Base-by-base conservation (phyloP, 92 coral and sea anemone species). In the Epizoanthus scotinus region DNA sequence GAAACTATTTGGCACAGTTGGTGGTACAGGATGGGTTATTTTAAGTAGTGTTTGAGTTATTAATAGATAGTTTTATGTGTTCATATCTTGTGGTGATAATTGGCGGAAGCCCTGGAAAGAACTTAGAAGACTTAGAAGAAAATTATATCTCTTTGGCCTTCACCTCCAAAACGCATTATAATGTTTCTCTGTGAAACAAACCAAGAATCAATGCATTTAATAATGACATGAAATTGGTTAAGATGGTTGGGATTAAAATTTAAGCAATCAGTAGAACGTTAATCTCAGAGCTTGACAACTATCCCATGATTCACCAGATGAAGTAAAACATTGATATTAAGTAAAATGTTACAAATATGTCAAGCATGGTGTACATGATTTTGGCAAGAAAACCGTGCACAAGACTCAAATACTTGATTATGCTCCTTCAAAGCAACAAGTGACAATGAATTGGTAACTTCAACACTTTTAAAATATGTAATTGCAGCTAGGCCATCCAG, bases 331-430 rank as follows among this genome's bases (percentile, higher is more conserved):
- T 47, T 47, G 12, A 47, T 47, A 12, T 47, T 47, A 14, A 47
- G 52, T 10, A 14, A 47, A 34, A 1, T 34, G 40, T 47, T 47
- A 47, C 2, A 47, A 47, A 3, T 34, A 47, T 47, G 17, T 63
- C 21, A 21, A 27, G 78, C 69, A 82, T 58, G 58, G 54, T 58
- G 56, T 57, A 53, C n/a, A n/a, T 36, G 50, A 67, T 68, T 58
- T 25, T 0, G 5, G 10, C 59, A 47, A 47, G 52, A 47, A 47
- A 9, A 47, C 52, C 12, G 52, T 47, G 52, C 40, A 68, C 8
- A 82, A 57, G 70, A 56, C 59, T 70, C 47, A 47, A 50, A 78
- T 63, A 38, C 25, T 78, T 78, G 47, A 44, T 44, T 13, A 2
- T 7, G 1, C 15, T 44, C 52, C 52, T 7, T 44, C 52, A 44